phyloP scores from a whole-genome alignment of 2,888 invertebrate species.

The Xestia sexstrigata region DNA sequence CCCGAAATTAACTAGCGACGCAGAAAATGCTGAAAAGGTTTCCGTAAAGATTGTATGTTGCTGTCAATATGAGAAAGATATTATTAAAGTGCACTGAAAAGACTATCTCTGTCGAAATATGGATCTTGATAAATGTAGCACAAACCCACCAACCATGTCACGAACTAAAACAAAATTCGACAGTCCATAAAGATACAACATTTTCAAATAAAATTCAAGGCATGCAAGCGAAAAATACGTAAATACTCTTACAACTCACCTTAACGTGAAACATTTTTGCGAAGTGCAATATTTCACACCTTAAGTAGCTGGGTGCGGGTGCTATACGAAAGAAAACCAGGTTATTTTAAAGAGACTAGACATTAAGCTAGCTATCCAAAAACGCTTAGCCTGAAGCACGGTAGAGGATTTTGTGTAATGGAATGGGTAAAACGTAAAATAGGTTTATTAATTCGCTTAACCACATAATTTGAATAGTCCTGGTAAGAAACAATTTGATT shows the following conservation, averaged over 20 bases:
- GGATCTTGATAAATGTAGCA: not conserved
- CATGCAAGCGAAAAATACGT: slow-evolving; percentile 49
- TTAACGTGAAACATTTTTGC: slow-evolving; percentile 55
- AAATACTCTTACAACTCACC: slow-evolving; percentile 37
- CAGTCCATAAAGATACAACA: slow-evolving; percentile 32
- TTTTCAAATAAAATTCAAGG: slow-evolving; percentile 48
- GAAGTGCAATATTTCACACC: slow-evolving; percentile 60
- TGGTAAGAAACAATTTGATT: not conserved
- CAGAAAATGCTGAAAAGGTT: not conserved
- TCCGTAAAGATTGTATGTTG: not conserved
- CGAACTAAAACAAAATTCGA: slow-evolving; percentile 25
- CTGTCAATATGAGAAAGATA: not conserved
- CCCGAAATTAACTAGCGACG: slow-evolving; percentile 9
- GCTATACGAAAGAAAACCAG: slow-evolving; percentile 41
- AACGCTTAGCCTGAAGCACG: slow-evolving; percentile 53
- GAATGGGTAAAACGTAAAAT: slow-evolving; percentile 13
- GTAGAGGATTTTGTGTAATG: slow-evolving; percentile 11
- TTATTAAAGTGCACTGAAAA: not conserved
- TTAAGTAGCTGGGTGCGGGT: slow-evolving; percentile 39
- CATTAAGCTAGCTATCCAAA: slow-evolving; percentile 62
- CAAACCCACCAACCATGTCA: not conserved
- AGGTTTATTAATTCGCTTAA: slow-evolving; percentile 33
- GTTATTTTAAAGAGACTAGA: slow-evolving; percentile 47
- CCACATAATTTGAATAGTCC: not conserved
- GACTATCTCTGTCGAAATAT: not conserved